Base-by-base conservation (phyloP, 2,113 vertebrate genomes). In the Tyto alba region DNA sequence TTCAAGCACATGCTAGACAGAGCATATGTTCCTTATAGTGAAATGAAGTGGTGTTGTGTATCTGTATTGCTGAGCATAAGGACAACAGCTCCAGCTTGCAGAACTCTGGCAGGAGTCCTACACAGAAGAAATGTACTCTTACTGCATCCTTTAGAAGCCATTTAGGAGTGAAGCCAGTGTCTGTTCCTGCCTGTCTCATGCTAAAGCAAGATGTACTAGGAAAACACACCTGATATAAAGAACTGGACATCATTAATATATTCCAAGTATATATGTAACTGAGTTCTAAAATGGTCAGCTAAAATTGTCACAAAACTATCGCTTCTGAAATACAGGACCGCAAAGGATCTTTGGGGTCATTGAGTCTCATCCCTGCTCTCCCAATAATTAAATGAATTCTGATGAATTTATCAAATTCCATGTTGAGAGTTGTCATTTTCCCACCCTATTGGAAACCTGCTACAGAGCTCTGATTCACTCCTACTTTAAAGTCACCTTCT, bases 1-100 rank as follows among this genome's bases (percentile, higher is more conserved):
- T 95, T 97, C 91, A 93, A 79, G 80, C 3, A 4, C 43, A 9
- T 79, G 90, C 89, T 84, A 91, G 95, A 96, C 95, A 50, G 71
- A 41, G 36, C 71, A 55, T 77, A 75, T 75, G 84, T 64, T 77
- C 92, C 62, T 75, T 73, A n/a, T 45, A 73, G 63, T 32, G 66
- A 74, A 90, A 45, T 29, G 48, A 67, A 80, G 72, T 9, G 32
- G 11, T 30, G 67, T 19, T 64, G 40, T 63, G 9, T 62, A n/a
- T 87, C 78, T 87, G 71, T 53, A 57, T 34, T 40, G 34, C 72
- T 22, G 15, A 4, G 47, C 67, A 75, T 41, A 52, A 62, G 53
- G 47, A 71, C 69, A 67, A n/a, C 68, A 82, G 21, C 26, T 90
- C 72, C 52, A 83, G 62, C 91, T 92, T 96, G 74, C 81, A 85